A percentile compares a stretch with the other conserved stretches of the same genome.
phyloP scores from a whole-genome alignment of 2,888 invertebrate genomes.

The Rambutsinella grinnellia region DNA sequence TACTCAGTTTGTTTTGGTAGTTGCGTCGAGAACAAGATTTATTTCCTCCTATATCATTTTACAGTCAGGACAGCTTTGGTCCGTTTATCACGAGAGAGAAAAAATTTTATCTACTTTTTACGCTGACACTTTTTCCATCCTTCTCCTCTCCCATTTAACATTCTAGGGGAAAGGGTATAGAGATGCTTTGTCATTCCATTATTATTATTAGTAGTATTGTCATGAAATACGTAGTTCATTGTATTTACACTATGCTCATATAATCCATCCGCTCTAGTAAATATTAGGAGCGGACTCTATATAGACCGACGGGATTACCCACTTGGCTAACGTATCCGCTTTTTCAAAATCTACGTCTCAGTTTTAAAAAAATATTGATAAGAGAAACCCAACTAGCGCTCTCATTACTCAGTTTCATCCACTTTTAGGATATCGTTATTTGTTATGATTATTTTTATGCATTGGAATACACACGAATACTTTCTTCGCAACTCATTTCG shows the following conservation, averaged over 20 bases:
- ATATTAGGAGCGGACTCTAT: too few species aligned
- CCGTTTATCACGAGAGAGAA: slow-evolving; percentile 51
- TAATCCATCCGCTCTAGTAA: too few species aligned
- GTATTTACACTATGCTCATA: too few species aligned
- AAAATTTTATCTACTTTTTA: slow-evolving; percentile 51
- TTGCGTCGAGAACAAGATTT: slow-evolving; percentile 37
- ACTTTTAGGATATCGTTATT: not conserved
- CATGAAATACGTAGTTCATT: too few species aligned
- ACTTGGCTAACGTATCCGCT: too few species aligned
- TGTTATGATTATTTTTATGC: not conserved
- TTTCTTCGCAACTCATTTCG: not conserved
- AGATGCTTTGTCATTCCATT: not conserved
- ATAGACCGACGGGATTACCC: too few species aligned
- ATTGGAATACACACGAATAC: too few species aligned
- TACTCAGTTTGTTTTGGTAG: not conserved
- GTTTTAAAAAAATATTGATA: too few species aligned
- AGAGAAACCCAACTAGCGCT: too few species aligned
- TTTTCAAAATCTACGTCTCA: too few species aligned
- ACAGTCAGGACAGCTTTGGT: slow-evolving; percentile 53
- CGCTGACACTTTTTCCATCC: slow-evolving; percentile 45
- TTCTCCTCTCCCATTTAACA: slow-evolving; percentile 6
- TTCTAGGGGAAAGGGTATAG: not conserved
- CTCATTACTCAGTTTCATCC: too few species aligned
- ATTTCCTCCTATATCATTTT: slow-evolving; percentile 54
- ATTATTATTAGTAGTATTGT: too few species aligned